A percentile compares a stretch with the other conserved stretches of the same genome.
phyloP scores from a whole-genome alignment of 2,113 vertebrate species.

The Python bivittatus region DNA sequence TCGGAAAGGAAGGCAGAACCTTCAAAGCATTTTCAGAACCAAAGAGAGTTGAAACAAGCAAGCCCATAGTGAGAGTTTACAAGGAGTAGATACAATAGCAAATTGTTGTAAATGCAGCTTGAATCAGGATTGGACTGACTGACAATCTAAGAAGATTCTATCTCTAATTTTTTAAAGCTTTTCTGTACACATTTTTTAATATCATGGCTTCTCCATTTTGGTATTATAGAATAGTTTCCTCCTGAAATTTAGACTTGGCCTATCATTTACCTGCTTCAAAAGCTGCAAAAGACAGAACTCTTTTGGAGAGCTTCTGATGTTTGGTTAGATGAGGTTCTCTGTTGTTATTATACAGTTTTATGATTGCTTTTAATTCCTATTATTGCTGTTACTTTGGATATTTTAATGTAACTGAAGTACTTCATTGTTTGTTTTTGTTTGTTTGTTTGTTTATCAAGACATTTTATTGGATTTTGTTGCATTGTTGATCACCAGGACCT shows the following conservation, averaged over 20 bases:
- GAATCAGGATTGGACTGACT: conserved; percentile 70
- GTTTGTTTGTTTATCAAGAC: background rate
- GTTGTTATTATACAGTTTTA: background rate
- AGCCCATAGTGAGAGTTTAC: background rate
- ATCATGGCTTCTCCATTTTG: background rate
- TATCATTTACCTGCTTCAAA: background rate
- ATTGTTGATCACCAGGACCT: too few relatives aligned
- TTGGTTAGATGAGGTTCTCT: background rate
- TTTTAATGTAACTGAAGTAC: background rate
- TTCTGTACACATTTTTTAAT: too few relatives aligned
- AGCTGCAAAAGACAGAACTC: background rate
- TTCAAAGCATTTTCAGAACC: conserved; percentile 51
- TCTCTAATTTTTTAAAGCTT: background rate
- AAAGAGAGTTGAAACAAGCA: background rate
- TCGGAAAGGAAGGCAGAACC: conserved; percentile 65
- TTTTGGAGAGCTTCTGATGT: background rate
- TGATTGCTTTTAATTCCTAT: background rate
- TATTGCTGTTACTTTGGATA: background rate
- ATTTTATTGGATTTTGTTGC: background rate
- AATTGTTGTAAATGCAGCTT: conserved; percentile 69
- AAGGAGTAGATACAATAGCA: conserved; percentile 63
- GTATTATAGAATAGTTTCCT: background rate
- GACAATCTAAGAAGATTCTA: conserved; percentile 67
- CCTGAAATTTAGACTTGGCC: background rate
- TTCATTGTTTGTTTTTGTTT: too few relatives aligned